Base-by-base conservation (phyloP, 2,888 invertebrate species). In the Microctonus brassicae region DNA sequence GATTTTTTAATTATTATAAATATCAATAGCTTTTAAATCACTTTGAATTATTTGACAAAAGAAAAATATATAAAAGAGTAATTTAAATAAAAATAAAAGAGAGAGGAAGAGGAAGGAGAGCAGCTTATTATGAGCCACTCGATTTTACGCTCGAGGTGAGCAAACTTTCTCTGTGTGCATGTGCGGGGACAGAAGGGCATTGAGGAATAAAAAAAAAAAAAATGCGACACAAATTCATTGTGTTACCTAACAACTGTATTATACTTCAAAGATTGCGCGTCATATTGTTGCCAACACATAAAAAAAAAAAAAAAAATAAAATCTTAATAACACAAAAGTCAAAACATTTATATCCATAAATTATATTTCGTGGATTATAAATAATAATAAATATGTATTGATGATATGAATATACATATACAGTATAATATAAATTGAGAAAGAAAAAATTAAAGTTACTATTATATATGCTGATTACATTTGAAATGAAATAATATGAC, bases 141-240 rank as follows among this genome's bases (percentile, higher is more conserved):
- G 80, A 81, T 82, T 82, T 82, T 80, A 82, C 78, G 80, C 79
- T 79, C 75, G 74, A 79, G 72, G 78, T 75, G 71, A 75, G 76
- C 77, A 77, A 81, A 83, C 83, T 83, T 83, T 83, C 83, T 82
- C 83, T 76, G 73, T n/a, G n/a, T n/a, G n/a, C n/a, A n/a, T 47
- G 75, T 61, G 74, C 78, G 72, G 73, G 47, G 76, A 64, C 72
- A 77, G 72, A 73, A 74, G 77, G 74, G 77, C 58, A 66, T 36
- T 36, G 42, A 67, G 70, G 68, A 70, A 66, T 61, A 61, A 58
- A 55, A 58, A 60, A 52, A 66, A 64, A 61, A 58, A 55, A 58
- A 60, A 52, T 47, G 57, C 36, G 57, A 29, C 69, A 65, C 67
- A 55, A 69, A 73, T 70, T 71, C 64, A 72, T 61, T 64, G 69